Evolutionary conservation across 2,888 invertebrate genomes (phyloP), one percentile per base, ranked within the genome.

Genomic region (Microctonus hyperodae): DNA sequence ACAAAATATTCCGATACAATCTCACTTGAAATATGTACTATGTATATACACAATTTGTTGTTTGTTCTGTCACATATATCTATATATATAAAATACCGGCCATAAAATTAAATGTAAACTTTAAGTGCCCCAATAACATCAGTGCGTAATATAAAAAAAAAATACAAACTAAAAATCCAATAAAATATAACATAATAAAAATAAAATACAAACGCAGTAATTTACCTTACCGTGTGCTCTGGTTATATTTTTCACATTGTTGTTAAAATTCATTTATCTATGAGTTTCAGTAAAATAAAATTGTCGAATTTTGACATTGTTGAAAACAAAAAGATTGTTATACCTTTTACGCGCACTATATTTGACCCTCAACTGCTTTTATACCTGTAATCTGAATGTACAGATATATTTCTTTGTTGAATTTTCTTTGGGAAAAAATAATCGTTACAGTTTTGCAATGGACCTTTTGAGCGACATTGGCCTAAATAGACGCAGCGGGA

Each of bases 401-500:
- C 62, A 44, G 16, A n/a, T 44, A 44, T 44, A 56, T 64, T 50
- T 50, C 28, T 50, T 31, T 33, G 51, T 25, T 10, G 13, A 20
- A n/a, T 55, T 58, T 59, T 28, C 53, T 28, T 16, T 16, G 44
- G 44, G 44, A n/a, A 16, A 44, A 53, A 59, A 65, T 53, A 53
- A 65, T 65, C 59, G 65, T 59, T 65, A 65, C 65, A 65, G 40
- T 65, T 65, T 65, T 65, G 65, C 65, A 65, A 59, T 37, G 55
- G 55, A 53, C 44, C 44, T 59, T 59, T 37, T 59, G 40, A 58
- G 51, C 16, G 57, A 20, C 62, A 66, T 66, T 69, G 65, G 68
- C 65, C 70, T 64, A 70, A 72, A 72, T 72, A 68, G 60, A 71
- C 65, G 70, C 62, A 40, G 40, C 59, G 28, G 59, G 59, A 59